Conservation (phyloP, 2,797 vertebrate species). For the Naso thynnoides region DNA sequence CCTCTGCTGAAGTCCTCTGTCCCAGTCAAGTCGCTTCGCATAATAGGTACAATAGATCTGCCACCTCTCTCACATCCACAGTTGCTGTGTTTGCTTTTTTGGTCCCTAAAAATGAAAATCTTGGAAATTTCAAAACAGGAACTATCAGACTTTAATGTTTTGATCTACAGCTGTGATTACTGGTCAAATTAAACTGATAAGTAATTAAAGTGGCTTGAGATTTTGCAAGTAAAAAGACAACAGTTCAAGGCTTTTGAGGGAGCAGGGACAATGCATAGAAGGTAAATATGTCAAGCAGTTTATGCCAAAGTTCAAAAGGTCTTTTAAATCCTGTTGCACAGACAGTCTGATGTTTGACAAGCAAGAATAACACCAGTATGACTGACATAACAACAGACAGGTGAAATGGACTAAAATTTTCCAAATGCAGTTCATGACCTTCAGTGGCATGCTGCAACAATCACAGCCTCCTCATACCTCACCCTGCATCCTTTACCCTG, state of each 20-base stretch:
- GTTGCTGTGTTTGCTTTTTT: too few species aligned
- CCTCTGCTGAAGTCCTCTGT: too few species aligned
- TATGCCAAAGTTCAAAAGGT: slow-evolving; percentile 53
- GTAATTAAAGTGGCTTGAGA: not conserved
- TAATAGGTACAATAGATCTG: too few species aligned
- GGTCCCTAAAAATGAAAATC: too few species aligned
- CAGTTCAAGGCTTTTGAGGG: rapidly evolving
- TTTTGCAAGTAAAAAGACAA: not conserved
- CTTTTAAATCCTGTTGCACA: slow-evolving; percentile 23
- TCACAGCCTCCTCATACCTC: slow-evolving; percentile 48
- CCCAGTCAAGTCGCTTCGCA: too few species aligned
- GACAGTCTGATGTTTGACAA: slow-evolving; percentile 45
- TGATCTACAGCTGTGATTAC: too few species aligned
- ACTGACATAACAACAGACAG: slow-evolving; percentile 47
- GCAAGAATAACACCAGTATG: slow-evolving; percentile 42
- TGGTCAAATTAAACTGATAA: not conserved
- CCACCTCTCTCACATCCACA: too few species aligned
- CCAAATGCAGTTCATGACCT: slow-evolving; percentile 63
- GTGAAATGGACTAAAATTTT: slow-evolving; percentile 41
- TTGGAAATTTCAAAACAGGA: too few species aligned
- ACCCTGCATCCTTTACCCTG: slow-evolving; percentile 55
- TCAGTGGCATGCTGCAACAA: slow-evolving; percentile 59
- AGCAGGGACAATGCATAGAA: too few species aligned
- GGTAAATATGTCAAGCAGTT: slow-evolving; percentile 4
- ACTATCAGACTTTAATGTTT: too few species aligned